phyloP scores from a whole-genome alignment of 2,888 invertebrate species.

The Sesia bembeciformis region DNA sequence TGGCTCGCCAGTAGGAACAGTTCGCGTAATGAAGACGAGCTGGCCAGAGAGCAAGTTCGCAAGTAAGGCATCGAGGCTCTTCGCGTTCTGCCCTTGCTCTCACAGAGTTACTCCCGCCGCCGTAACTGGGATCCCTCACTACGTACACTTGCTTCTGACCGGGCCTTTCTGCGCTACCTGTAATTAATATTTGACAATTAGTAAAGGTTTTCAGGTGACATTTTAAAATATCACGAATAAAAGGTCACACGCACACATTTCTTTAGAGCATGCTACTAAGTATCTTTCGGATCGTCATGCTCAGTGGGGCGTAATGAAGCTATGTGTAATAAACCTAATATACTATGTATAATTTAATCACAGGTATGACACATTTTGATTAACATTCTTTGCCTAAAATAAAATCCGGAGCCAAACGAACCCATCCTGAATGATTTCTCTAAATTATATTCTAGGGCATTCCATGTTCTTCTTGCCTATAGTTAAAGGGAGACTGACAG shows the following conservation, averaged over 20 bases:
- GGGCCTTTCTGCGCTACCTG: slow-evolving; percentile 88
- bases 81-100: slow-evolving; percentile 70
- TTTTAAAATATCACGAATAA: neutral
- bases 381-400: too few species aligned
- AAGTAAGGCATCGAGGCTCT: slow-evolving; percentile 90
- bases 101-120: slow-evolving; percentile 69
- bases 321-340: too few species aligned
- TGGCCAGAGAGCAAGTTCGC: slow-evolving; percentile 87
- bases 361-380: too few species aligned
- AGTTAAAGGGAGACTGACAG: too few species aligned
- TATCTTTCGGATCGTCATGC: too few species aligned
- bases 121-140: slow-evolving; percentile 83
- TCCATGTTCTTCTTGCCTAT: too few species aligned
- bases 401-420: too few species aligned
- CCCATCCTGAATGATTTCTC: too few species aligned
- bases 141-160: slow-evolving; percentile 92
- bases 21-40: slow-evolving; percentile 87
- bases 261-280: neutral
- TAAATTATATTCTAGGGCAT: too few species aligned
- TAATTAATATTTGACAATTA: slow-evolving; percentile 7
- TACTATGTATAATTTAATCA: too few species aligned
- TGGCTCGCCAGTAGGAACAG: slow-evolving; percentile 89
- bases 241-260: neutral
- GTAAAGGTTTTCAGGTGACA: neutral
- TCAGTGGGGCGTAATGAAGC: too few species aligned